Base-by-base conservation (phyloP, 2,888 invertebrate genomes). In the Chaetoderma sp. region DNA sequence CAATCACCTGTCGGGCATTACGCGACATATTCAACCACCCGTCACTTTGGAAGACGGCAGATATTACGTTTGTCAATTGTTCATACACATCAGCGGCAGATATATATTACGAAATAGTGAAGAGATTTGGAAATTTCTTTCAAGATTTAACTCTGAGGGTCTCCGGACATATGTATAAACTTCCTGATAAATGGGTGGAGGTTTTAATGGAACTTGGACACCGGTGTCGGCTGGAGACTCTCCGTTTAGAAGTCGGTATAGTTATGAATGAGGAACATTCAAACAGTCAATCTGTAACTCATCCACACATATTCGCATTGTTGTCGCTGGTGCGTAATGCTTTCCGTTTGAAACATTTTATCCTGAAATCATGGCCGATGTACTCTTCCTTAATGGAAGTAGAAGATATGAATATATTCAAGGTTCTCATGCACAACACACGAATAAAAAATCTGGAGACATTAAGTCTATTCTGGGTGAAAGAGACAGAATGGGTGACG, bases 321-420 rank as follows among this genome's bases (percentile, higher is more conserved):
- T 56, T 77, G 6, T 60, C 68, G 1, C 73, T 82, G 52, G 72
- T 81, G 0, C 54, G 66, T 18, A 75, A 75, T 28, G 78, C 80
- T 8, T 74, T 68, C 49, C 70, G 77, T 23, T 70, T 82, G 52
- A 78, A 75, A 42, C 63, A 65, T 21, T 61, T 82, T 4, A 69
- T 72, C 44, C 67, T 81, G 10, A 55, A 68, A 4, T 78, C 80
- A 1, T 82, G 82, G 81, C 82, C 82, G 1, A 72, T 79, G 70
- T 76, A 73, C 54, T 67, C 67, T 5, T 60, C 57, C 23, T 65
- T 75, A 5, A 42, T 69, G 16, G 49, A 60, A 8, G 65, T 59
- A 4, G 60, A 61, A 1, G 71, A 75, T 0, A 61, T 69, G 30
- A 75, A 79, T 49, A 71, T 82, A 21, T 75, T 80, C 58, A 61